Base-by-base conservation (phyloP, 2,888 invertebrate genomes). In the Synanthedon formicaeformis region DNA sequence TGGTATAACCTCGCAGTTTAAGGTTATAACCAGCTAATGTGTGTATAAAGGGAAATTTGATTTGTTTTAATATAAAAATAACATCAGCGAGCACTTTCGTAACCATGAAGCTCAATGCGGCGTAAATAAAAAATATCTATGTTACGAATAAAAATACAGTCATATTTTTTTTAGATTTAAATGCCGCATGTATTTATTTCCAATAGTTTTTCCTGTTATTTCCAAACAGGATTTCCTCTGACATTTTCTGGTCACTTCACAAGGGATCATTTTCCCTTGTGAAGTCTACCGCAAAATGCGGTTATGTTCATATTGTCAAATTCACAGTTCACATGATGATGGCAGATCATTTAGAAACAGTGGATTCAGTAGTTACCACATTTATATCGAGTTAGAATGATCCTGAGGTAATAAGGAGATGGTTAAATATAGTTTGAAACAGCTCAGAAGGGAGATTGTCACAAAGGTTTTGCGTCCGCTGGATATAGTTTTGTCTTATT, bases 1-100 rank as follows among this genome's bases (percentile, higher is more conserved):
- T 66, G 64, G 64, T 65, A 71, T 72, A 75, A 71, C 71, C 64
- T 59, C 14, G 6, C 58, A 65, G 66, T 68, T 66, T 65, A 60
- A 57, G 62, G 66, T 66, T 66, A 64, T 67, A 64, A 61, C 60
- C 57, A 56, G 60, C 60, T 66, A 62, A 61, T 58, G 53, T 63
- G 67, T 61, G 63, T 63, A 58, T 56, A 45, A 58, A 61, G 60
- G 62, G 59, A 60, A 60, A 66, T 63, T 63, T 62, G 63, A 65
- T 56, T 54, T 61, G 56, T 56, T 58, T 48, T 51, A 58, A 54
- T 56, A 48, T 53, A 56, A 27, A 16, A 51, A 13, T 8, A 50
- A 41, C 40, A 53, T 40, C 50, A 40, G 23, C 23, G 14, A 54
- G 49, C 41, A 11, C 27, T 41, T 48, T 48, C 16, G 16, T 14